phyloP scores from a whole-genome alignment of 2,888 invertebrate genomes.

The Hydriomena furcata region DNA sequence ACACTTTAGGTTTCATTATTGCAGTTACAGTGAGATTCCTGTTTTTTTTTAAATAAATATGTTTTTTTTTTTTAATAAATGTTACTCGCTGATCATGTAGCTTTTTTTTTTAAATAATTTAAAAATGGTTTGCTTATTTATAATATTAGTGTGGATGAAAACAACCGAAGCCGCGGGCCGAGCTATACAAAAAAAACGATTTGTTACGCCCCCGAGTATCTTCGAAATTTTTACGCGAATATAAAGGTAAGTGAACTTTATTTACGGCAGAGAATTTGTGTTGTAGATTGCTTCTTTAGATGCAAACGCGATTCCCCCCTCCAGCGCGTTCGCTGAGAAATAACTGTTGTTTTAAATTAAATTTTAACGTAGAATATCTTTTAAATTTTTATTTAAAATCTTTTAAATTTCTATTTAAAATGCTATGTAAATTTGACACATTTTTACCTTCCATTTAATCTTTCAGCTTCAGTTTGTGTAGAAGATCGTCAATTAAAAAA shows the following conservation, averaged over 20 bases:
- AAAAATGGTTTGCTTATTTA: too few species aligned
- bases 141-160: too few species aligned
- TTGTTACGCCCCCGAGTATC: constrained; percentile 52
- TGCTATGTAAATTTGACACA: too few species aligned
- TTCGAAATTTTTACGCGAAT: constrained; percentile 60
- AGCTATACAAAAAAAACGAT: constrained; percentile 46
- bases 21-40: too few species aligned
- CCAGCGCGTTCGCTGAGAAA: constrained; percentile 12
- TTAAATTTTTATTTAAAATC: neutral
- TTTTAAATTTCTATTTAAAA: too few species aligned
- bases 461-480: too few species aligned
- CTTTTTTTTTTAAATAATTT: neutral
- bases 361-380: constrained; percentile 3
- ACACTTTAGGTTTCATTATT: too few species aligned
- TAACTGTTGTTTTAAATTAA: constrained; percentile 12
- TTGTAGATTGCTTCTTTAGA: constrained; percentile 67
- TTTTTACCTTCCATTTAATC: too few species aligned
- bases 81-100: too few species aligned
- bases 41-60: too few species aligned
- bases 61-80: too few species aligned
- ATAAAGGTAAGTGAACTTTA: constrained; percentile 56
- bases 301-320: constrained; percentile 59
- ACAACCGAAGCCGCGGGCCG: constrained; percentile 7
- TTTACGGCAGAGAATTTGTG: constrained; percentile 62
- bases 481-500: too few species aligned